A percentile compares a stretch with the other conserved stretches of the same genome.
Conservation (phyloP, 2,888 invertebrate genomes). For the Carpatolechia fugitivella region DNA sequence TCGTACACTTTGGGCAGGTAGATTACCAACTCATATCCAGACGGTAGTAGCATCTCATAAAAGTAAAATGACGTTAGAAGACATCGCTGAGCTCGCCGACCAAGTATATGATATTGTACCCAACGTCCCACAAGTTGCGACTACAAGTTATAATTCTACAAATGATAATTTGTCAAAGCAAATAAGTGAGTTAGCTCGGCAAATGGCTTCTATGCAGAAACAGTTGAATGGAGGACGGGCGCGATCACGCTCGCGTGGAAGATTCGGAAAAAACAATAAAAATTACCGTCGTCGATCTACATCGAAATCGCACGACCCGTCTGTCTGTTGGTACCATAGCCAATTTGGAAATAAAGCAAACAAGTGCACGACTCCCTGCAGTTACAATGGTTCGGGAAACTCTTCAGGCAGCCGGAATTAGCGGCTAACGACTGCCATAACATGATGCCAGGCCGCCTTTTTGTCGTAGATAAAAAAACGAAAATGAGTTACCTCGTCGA, state of each 20-base stretch:
- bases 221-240: background rate
- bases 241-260: background rate
- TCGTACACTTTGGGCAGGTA: slow-evolving; percentile 20
- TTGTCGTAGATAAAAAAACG: slow-evolving; percentile 18
- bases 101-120: slow-evolving; percentile 17
- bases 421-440: slow-evolving; percentile 11
- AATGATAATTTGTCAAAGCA: background rate
- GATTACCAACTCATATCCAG: slow-evolving; percentile 17
- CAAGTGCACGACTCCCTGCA: slow-evolving; percentile 15
- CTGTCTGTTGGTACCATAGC: slow-evolving; percentile 3
- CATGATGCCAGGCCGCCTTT: slow-evolving; percentile 19
- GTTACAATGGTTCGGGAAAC: slow-evolving; percentile 7
- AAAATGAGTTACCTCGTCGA: slow-evolving; percentile 19
- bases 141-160: background rate
- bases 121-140: slow-evolving; percentile 8
- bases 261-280: background rate
- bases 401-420: slow-evolving; percentile 7
- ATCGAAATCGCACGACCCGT: background rate
- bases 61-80: slow-evolving; percentile 8
- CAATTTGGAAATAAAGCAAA: slow-evolving; percentile 13
- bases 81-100: slow-evolving; percentile 18
- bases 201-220: background rate
- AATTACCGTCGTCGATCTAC: background rate
- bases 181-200: background rate
- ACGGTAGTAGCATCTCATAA: slow-evolving; percentile 16